These are phyloP conservation scores for Caenorhabditis macrosperma DNA, from an alignment of 2,888 invertebrate genomes.

Conservation along the genomic window DNA sequence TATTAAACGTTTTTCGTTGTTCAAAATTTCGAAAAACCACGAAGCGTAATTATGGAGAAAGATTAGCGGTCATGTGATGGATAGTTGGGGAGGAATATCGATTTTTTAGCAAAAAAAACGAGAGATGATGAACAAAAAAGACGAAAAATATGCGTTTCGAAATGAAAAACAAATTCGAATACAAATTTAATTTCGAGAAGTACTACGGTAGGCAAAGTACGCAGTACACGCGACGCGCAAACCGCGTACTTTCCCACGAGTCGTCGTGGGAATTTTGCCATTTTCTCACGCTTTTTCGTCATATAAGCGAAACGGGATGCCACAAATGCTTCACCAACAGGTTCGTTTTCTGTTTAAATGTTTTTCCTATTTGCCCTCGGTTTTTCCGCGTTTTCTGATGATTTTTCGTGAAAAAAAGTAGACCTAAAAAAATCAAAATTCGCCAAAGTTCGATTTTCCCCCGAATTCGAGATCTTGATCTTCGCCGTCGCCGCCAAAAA, in stretches of 20 bases:
- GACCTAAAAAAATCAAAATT: not conserved
- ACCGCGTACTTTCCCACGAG: slow-evolving; percentile 28
- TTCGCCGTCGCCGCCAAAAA: not conserved
- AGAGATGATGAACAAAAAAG: not conserved
- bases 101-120: not conserved
- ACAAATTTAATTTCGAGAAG: not conserved
- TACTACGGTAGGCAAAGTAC: slow-evolving; percentile 1
- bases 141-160: too few species aligned
- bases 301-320: slow-evolving; percentile 2
- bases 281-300: slow-evolving; percentile 33
- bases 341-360: slow-evolving; percentile 13
- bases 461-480: not conserved
- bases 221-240: slow-evolving; percentile 18
- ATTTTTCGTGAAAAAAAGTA: not conserved
- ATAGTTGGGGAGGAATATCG: too few species aligned
- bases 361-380: too few species aligned
- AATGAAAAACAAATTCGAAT: not conserved
- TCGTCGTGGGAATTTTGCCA: slow-evolving; percentile 24
- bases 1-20: too few species aligned
- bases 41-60: too few species aligned
- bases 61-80: too few species aligned
- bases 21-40: too few species aligned
- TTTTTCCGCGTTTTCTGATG: not conserved
- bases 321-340: not conserved
- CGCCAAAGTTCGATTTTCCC: not conserved